Conservation (phyloP, 1,140 invertebrate genomes). For the Elysia chlorotica region DNA sequence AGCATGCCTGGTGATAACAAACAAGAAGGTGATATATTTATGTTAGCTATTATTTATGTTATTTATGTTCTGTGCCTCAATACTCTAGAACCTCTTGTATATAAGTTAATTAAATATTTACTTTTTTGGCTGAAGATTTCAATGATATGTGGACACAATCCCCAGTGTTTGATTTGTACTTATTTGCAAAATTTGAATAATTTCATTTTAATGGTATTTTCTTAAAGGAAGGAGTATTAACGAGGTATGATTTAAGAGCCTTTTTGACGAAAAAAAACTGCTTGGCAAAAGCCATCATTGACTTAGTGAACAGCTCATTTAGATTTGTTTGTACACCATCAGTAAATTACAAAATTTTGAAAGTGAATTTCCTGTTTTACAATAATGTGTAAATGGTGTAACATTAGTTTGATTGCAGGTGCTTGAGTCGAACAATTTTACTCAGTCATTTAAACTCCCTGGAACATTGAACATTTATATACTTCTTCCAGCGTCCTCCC, state of each 20-base stretch:
- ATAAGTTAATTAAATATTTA: neutral
- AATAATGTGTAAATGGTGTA: too few species aligned
- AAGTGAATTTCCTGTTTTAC: too few species aligned
- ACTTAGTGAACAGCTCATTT: too few species aligned
- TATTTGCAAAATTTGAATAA: neutral
- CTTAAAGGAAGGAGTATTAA: too few species aligned
- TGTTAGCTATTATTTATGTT: neutral
- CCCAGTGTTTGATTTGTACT: neutral
- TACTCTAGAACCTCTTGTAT: neutral
- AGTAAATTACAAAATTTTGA: too few species aligned
- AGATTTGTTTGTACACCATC: too few species aligned
- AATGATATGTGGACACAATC: too few species aligned
- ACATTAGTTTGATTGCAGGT: too few species aligned
- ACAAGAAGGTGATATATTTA: neutral
- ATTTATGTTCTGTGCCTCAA: neutral
- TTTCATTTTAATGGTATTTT: neutral
- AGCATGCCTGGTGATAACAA: neutral
- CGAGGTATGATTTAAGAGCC: neutral
- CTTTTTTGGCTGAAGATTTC: neutral
- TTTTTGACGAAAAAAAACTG: neutral
- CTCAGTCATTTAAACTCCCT: too few species aligned
- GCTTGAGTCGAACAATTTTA: too few species aligned
- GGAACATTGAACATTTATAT: too few species aligned
- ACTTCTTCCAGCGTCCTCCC: neutral
- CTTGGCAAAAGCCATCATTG: neutral